Evolutionary conservation across 2,113 vertebrate genomes (phyloP).

Genomic region (Vulpes ferrilata): DNA sequence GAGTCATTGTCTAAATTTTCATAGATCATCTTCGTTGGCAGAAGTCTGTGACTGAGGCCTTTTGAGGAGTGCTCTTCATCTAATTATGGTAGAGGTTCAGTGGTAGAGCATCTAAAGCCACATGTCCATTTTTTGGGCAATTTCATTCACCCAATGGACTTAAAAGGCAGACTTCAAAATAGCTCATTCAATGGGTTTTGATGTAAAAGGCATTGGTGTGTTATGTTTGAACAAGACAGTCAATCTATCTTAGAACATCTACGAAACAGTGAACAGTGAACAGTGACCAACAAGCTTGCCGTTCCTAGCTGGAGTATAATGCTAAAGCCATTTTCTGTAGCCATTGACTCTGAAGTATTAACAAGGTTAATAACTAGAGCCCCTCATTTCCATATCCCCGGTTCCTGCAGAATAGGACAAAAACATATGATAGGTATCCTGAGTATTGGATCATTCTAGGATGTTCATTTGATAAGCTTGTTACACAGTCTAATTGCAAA

Average conservation of each 20-base stretch:
- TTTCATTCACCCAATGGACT: background rate
- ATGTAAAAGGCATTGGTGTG: background rate
- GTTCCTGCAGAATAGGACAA: background rate
- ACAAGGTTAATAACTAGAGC: background rate
- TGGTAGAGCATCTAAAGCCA: background rate
- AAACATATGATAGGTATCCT: background rate
- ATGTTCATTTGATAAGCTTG: background rate
- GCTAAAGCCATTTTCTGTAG: background rate
- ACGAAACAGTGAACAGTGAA: background rate
- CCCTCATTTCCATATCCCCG: background rate
- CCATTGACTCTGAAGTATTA: background rate
- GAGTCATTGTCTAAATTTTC: background rate
- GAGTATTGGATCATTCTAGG: background rate
- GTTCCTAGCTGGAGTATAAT: background rate
- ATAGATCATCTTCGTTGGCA: background rate
- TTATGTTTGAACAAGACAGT: background rate
- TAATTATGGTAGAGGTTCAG: background rate
- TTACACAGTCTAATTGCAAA: background rate
- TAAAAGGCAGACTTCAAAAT: background rate
- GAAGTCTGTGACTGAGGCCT: background rate
- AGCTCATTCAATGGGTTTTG: background rate
- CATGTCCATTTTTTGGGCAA: background rate
- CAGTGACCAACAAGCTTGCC: background rate
- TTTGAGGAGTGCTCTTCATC: background rate
- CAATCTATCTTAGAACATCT: background rate